Evolutionary conservation across 2,888 invertebrate genomes (phyloP), one percentile per base, ranked within the genome.

Genomic region (Clunio marinus): DNA sequence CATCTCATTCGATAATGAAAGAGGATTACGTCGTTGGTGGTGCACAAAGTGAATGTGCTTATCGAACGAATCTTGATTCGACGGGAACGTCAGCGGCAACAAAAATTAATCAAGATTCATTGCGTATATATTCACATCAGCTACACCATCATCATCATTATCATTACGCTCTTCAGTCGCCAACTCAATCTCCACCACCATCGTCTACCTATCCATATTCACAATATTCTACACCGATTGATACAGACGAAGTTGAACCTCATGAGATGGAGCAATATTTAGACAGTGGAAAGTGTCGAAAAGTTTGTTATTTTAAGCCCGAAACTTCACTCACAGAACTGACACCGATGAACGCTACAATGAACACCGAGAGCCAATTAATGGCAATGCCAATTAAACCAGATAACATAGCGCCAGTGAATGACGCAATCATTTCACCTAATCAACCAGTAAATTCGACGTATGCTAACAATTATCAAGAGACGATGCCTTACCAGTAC

Each of bases 251-350:
- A 73, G 75, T 76, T 71, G 76, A 76, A 74, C 75, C 77, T 35
- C 78, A 78, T 73, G 78, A 79, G 76, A 77, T 78, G 72, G 78
- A 78, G 74, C 79, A 79, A 75, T 78, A 79, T 74, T 75, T 78
- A 70, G 77, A 78, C 75, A 76, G 75, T 72, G 77, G 73, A 35
- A 58, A 41, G 32, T 63, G 65, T 63, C 22, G 55, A 20, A 63
- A 65, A 35, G n/a, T 63, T 17, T 25, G 55, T 20, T 57, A 63
- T 15, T 20, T 24, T 25, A 69, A 69, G 25, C 41, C 69, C 3
- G 63, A 63, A 41, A 28, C 24, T 2, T 8, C 51, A 2, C 41
- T 69, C 2, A 51, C 63, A 17, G 69, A 69, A 57, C 20, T 69
- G 25, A 37, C 60, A 20, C 69, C 69, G 13, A 69, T 69, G 15